A percentile compares a stretch with the other conserved stretches of the same genome.
These are phyloP conservation scores for Pelochelys cantorii DNA, from an alignment of 2,797 vertebrate genomes.

Conservation along the genomic window DNA sequence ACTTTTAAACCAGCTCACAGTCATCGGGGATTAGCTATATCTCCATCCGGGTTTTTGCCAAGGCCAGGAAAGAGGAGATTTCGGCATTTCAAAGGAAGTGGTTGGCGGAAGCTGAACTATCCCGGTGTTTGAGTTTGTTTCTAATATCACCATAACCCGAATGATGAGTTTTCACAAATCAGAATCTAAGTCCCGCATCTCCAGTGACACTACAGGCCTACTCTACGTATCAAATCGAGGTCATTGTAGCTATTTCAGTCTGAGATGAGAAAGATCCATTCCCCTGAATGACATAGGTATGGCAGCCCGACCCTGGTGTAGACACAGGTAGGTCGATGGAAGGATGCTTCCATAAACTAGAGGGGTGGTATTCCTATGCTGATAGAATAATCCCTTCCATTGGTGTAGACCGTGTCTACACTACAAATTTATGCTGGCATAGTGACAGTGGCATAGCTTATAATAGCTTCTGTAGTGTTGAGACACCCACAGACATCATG, in stretches of 20 bases:
- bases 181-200: neutral
- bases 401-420: neutral
- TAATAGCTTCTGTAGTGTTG: neutral
- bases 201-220: neutral
- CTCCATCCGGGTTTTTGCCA: neutral
- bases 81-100: neutral
- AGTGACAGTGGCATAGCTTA: neutral
- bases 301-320: neutral
- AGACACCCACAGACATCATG: neutral
- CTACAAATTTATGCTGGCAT: neutral
- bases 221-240: neutral
- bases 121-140: neutral
- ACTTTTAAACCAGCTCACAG: neutral
- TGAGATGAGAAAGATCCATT: neutral
- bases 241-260: neutral
- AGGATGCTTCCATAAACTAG: neutral
- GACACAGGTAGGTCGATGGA: neutral
- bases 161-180: neutral
- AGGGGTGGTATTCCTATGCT: neutral
- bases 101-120: neutral
- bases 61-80: neutral
- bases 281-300: neutral
- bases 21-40: neutral
- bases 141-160: neutral
- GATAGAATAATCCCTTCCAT: neutral